Evolutionary conservation across 1,140 invertebrate species (phyloP).

Genomic region (Zeugodacus cucurbitae): DNA sequence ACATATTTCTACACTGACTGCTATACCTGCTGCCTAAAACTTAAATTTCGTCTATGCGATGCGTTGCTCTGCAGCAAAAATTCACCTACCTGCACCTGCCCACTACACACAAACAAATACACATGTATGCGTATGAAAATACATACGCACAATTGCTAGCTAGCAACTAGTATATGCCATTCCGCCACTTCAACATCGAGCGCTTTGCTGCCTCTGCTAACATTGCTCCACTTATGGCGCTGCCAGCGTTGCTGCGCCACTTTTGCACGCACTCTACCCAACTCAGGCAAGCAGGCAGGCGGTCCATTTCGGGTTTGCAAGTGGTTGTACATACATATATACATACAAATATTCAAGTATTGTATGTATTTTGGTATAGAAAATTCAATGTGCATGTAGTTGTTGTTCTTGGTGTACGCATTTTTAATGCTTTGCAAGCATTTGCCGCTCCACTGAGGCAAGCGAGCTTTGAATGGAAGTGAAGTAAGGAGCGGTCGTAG

Average conservation of each 20-base stretch:
- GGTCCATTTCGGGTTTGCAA: not conserved
- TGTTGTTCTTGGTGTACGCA: not conserved
- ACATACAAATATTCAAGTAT: too few relatives aligned
- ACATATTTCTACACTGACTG: not conserved
- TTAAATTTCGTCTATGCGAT: not conserved
- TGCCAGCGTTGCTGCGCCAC: not conserved
- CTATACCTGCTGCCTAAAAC: not conserved
- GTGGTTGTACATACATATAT: not conserved
- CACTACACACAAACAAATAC: not conserved
- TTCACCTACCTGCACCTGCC: not conserved
- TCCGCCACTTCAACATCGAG: not conserved
- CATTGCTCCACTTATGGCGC: constrained; percentile 35
- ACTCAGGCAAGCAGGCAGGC: constrained; percentile 3
- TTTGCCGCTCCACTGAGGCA: not conserved
- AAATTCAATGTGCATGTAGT: not conserved
- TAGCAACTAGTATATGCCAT: not conserved
- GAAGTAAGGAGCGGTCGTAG: not conserved
- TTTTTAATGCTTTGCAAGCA: constrained; percentile 22
- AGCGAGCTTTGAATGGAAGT: too few relatives aligned
- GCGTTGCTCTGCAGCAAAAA: not conserved
- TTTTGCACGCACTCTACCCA: not conserved
- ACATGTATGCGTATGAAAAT: not conserved
- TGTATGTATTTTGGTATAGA: not conserved
- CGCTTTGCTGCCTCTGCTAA: constrained; percentile 12
- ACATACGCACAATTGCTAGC: not conserved